Conservation (phyloP, 2,113 vertebrate genomes). For the Amphiprion percula region DNA sequence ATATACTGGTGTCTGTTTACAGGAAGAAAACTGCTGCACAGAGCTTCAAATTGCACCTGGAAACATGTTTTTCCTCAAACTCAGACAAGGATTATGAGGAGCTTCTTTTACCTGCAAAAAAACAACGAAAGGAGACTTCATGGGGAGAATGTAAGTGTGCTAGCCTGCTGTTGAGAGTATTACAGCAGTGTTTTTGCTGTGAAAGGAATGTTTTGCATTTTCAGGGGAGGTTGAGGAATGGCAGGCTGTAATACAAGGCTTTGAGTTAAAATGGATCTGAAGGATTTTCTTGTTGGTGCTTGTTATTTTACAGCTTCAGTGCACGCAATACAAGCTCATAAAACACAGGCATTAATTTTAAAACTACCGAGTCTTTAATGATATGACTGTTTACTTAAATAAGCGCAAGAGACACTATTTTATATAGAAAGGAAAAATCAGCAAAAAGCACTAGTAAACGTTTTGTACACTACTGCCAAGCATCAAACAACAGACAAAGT, state of each 20-base stretch:
- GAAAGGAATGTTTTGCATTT: constrained; percentile 25
- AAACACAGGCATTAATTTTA: background rate
- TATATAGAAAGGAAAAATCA: too few species aligned
- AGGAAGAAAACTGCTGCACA: background rate
- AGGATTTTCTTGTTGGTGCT: background rate
- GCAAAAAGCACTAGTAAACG: too few species aligned
- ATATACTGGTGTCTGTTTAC: background rate
- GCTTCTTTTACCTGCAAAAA: background rate
- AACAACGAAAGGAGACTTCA: background rate
- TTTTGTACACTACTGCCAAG: too few species aligned
- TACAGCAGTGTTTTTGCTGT: background rate
- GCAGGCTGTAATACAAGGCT: background rate
- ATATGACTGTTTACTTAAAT: too few species aligned
- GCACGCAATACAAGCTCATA: background rate
- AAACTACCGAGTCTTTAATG: too few species aligned
- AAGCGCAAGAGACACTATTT: too few species aligned
- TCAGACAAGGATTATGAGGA: background rate
- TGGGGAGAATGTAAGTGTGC: constrained; percentile 60
- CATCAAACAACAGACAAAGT: too few species aligned
- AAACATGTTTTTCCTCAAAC: background rate
- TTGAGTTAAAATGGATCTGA: too few species aligned
- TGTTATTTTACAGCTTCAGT: background rate
- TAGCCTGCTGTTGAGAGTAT: background rate
- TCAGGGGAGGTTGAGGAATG: constrained; percentile 22
- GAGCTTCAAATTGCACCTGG: background rate